A percentile compares a stretch with the other conserved stretches of the same genome.
Evolutionary conservation across 2,113 vertebrate genomes (phyloP).

Genomic region (Cranoglanis bouderius): DNA sequence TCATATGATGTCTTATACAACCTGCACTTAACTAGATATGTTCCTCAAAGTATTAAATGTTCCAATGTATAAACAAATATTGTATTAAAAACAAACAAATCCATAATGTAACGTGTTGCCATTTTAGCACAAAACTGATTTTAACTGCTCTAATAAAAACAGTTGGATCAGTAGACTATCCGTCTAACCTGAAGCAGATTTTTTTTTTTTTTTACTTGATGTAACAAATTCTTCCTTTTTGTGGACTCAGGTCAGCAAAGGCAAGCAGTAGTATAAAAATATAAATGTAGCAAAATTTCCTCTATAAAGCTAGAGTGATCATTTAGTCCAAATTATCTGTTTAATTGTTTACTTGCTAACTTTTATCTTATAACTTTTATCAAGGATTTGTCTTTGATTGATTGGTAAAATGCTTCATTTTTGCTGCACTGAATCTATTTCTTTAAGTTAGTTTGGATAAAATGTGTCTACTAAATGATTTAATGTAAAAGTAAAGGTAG

Average conservation of each 20-base stretch:
- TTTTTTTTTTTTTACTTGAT: too few relatives aligned
- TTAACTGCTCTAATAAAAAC: neutral
- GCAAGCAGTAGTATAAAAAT: neutral
- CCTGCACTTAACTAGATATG: neutral
- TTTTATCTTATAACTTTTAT: too few relatives aligned
- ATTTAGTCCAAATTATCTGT: neutral
- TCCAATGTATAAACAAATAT: neutral
- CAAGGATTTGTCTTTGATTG: neutral
- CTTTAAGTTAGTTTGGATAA: neutral
- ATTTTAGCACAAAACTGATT: neutral
- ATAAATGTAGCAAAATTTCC: neutral
- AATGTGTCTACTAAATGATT: neutral
- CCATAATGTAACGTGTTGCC: neutral
- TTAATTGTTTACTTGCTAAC: neutral
- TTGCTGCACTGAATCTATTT: neutral
- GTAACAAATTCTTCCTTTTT: neutral
- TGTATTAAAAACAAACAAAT: neutral
- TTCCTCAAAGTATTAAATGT: neutral
- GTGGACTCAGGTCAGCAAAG: too few relatives aligned
- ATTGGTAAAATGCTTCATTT: neutral
- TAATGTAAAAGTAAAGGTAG: neutral
- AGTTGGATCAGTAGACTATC: neutral
- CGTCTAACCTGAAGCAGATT: neutral
- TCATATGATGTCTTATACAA: neutral
- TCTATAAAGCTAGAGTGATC: neutral